Percentiles rank a stretch among this genome's conserved stretches.
phyloP scores from a whole-genome alignment of 1,140 invertebrate species.

The Neodiprion lecontei region DNA sequence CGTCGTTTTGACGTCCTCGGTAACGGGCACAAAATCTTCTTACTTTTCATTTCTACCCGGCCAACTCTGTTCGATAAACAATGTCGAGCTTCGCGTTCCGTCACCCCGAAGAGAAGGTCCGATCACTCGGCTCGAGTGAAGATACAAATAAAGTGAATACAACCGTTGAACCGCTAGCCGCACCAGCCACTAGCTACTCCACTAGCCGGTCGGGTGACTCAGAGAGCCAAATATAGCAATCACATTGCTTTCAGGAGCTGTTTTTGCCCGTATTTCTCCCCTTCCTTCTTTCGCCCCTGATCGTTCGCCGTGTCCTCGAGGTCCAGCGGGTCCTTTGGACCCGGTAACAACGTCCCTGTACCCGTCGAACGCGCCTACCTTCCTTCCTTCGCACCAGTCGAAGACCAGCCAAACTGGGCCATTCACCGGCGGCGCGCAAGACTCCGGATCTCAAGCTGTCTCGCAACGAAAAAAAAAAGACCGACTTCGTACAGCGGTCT shows the following conservation, averaged over 20 bases:
- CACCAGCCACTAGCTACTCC: not conserved
- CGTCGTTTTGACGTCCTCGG: too few species aligned
- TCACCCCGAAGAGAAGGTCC: too few species aligned
- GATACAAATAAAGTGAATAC: not conserved
- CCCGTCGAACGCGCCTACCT: not conserved
- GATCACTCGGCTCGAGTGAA: not conserved
- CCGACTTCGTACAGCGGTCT: too few species aligned
- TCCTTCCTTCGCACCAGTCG: not conserved
- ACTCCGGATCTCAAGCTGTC: not conserved
- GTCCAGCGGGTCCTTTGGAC: not conserved
- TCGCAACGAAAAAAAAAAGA: not conserved
- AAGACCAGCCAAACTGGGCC: not conserved
- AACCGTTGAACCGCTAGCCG: conserved; percentile 4
- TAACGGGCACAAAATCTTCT: too few species aligned
- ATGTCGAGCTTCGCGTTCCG: too few species aligned
- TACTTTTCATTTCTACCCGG: too few species aligned
- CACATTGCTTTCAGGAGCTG: conserved; percentile 8
- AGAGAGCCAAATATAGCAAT: conserved; percentile 37
- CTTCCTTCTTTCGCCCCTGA: not conserved
- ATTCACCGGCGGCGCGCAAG: not conserved
- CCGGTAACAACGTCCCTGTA: conserved; percentile 4
- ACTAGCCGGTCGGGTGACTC: conserved; percentile 27
- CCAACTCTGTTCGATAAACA: too few species aligned
- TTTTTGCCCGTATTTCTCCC: not conserved
- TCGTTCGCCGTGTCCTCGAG: not conserved